These are phyloP conservation scores for Indri indri DNA, from an alignment of 2,113 vertebrate species.

Conservation along the genomic window DNA sequence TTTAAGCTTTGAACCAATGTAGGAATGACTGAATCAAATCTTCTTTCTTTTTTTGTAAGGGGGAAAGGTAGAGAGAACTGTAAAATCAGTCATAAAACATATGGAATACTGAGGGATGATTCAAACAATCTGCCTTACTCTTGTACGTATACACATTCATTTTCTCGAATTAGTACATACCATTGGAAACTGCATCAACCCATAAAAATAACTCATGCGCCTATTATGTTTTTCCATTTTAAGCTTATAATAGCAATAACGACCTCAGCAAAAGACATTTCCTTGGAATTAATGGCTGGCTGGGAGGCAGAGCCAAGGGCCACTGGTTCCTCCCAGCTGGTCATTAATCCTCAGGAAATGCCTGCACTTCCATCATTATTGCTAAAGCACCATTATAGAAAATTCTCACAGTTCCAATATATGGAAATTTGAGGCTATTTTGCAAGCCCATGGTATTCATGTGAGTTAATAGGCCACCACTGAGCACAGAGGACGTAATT, in stretches of 20 bases:
- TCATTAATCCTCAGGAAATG: slow-evolving; percentile 78
- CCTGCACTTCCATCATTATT: slow-evolving; percentile 75
- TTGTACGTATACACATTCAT: background rate
- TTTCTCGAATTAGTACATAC: slow-evolving; percentile 61
- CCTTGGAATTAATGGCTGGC: slow-evolving; percentile 77
- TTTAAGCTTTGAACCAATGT: background rate
- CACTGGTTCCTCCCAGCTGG: slow-evolving; percentile 72
- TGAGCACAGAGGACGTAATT: slow-evolving; percentile 81
- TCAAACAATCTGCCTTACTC: slow-evolving; percentile 41
- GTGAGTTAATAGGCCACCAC: slow-evolving; percentile 77
- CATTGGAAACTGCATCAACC: slow-evolving; percentile 43
- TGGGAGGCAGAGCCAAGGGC: slow-evolving; percentile 73
- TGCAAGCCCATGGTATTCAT: slow-evolving; percentile 58
- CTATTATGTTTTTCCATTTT: slow-evolving; percentile 78
- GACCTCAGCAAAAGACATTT: slow-evolving; percentile 68
- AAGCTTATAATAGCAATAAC: slow-evolving; percentile 73
- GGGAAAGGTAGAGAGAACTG: background rate
- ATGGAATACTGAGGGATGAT: slow-evolving; percentile 42
- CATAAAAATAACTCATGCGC: slow-evolving; percentile 69
- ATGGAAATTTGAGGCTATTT: slow-evolving; percentile 78
- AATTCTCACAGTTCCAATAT: slow-evolving; percentile 76
- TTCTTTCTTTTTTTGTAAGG: background rate
- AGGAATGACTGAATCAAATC: slow-evolving; percentile 36
- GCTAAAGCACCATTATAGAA: slow-evolving; percentile 71
- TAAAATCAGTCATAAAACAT: slow-evolving; percentile 59